Conservation (phyloP, 92 coral and sea anemone species). For the Epizoanthus ramosus region DNA sequence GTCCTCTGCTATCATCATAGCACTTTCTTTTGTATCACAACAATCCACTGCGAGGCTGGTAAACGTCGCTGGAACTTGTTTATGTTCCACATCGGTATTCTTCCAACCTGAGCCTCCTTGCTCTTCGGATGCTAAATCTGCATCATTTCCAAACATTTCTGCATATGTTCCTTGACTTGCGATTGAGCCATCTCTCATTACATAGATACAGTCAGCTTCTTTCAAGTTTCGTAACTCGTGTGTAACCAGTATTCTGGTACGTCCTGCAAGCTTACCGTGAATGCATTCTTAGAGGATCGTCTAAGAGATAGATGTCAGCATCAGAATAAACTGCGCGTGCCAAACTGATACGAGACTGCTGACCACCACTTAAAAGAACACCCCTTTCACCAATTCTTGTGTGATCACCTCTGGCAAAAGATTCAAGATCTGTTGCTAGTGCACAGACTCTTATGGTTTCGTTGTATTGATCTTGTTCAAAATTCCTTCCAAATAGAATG, state of each 20-base stretch:
- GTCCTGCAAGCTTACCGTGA: background rate
- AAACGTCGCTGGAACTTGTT: too few species aligned
- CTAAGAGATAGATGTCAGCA: slow-evolving; percentile 9
- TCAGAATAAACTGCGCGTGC: slow-evolving; percentile 17
- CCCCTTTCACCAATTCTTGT: slow-evolving; percentile 15
- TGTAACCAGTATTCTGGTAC: slow-evolving; percentile 2
- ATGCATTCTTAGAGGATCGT: slow-evolving; percentile 12
- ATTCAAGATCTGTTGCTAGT: background rate
- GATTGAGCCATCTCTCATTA: too few species aligned
- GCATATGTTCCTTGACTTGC: too few species aligned
- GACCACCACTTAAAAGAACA: slow-evolving; percentile 6
- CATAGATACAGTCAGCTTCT: too few species aligned
- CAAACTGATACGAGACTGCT: slow-evolving; percentile 24
- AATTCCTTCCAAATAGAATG: slow-evolving; percentile 1
- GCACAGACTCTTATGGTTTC: background rate
- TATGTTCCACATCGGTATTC: too few species aligned
- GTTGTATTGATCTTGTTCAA: slow-evolving; percentile 9
- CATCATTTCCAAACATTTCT: too few species aligned
- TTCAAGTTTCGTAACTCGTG: background rate
- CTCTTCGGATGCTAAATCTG: too few species aligned
- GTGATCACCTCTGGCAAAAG: slow-evolving; percentile 9
- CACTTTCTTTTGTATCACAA: too few species aligned
- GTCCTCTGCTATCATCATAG: too few species aligned
- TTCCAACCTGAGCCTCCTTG: too few species aligned
- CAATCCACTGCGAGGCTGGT: too few species aligned